phyloP scores from a whole-genome alignment of 2,113 vertebrate genomes.

The Thomomys bottae region DNA sequence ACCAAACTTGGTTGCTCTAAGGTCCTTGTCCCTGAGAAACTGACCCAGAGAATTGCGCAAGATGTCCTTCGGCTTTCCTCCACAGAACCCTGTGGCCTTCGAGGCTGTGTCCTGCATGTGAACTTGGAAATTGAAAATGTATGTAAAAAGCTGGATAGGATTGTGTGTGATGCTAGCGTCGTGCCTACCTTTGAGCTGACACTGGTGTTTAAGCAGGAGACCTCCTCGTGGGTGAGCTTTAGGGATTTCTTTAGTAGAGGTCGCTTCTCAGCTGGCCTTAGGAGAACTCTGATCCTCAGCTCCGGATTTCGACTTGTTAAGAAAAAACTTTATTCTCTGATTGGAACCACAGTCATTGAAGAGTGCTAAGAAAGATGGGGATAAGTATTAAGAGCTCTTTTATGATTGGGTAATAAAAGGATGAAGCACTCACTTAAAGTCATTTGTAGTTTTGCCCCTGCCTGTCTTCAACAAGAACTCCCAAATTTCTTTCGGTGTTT shows the following conservation, averaged over 20 bases:
- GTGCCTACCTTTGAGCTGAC: slow-evolving; percentile 93
- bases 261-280: slow-evolving; percentile 87
- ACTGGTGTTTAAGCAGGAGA: slow-evolving; percentile 92
- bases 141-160: slow-evolving; percentile 89
- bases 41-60: slow-evolving; percentile 87
- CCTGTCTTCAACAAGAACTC: neutral
- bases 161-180: slow-evolving; percentile 88
- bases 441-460: slow-evolving; percentile 14
- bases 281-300: slow-evolving; percentile 88
- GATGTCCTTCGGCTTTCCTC: slow-evolving; percentile 89
- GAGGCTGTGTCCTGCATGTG: slow-evolving; percentile 89
- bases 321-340: slow-evolving; percentile 90
- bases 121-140: slow-evolving; percentile 87
- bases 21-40: slow-evolving; percentile 91
- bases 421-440: neutral
- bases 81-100: slow-evolving; percentile 90
- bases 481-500: neutral
- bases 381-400: neutral
- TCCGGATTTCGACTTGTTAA: slow-evolving; percentile 92
- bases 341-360: slow-evolving; percentile 90
- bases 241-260: slow-evolving; percentile 88
- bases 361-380: slow-evolving; percentile 83
- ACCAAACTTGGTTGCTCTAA: slow-evolving; percentile 89
- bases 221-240: slow-evolving; percentile 88
- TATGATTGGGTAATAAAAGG: slow-evolving; percentile 29